Conservation (phyloP, 2,113 vertebrate genomes). For the Corythoichthys haematopterus region DNA sequence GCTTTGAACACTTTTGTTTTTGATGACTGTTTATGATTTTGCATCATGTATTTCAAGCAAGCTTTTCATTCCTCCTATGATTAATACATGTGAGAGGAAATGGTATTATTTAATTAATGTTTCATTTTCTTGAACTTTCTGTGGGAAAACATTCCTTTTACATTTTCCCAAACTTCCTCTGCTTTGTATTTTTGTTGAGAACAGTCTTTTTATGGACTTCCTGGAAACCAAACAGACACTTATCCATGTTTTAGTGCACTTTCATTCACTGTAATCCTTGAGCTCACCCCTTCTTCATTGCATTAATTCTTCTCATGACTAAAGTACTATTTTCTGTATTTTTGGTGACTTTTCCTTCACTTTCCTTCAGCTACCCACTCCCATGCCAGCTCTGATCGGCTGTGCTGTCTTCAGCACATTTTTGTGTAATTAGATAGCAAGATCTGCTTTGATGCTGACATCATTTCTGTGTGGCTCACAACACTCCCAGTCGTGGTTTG, state of each 20-base stretch:
- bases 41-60: background rate
- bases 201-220: conserved; percentile 47
- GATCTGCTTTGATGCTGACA: conserved; percentile 50
- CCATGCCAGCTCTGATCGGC: conserved; percentile 22
- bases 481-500: conserved; percentile 47
- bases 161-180: conserved; percentile 23
- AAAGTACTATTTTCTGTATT: conserved; percentile 27
- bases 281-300: background rate
- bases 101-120: conserved; percentile 3
- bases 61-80: conserved; percentile 5
- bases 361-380: conserved; percentile 17
- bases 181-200: conserved; percentile 31
- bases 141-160: conserved; percentile 25
- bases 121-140: conserved; percentile 12
- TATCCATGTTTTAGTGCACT: conserved; percentile 26
- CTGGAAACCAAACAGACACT: conserved; percentile 11
- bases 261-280: conserved; percentile 28
- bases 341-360: conserved; percentile 24
- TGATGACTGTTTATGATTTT: background rate
- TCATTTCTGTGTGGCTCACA: conserved; percentile 49
- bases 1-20: background rate
- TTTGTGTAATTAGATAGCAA: conserved; percentile 48
- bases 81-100: background rate
- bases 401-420: conserved; percentile 47
- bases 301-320: conserved; percentile 27